Evolutionary conservation across 2,888 invertebrate genomes (phyloP), one percentile per base, ranked within the genome.

Genomic region (Muschampia plurimacula): DNA sequence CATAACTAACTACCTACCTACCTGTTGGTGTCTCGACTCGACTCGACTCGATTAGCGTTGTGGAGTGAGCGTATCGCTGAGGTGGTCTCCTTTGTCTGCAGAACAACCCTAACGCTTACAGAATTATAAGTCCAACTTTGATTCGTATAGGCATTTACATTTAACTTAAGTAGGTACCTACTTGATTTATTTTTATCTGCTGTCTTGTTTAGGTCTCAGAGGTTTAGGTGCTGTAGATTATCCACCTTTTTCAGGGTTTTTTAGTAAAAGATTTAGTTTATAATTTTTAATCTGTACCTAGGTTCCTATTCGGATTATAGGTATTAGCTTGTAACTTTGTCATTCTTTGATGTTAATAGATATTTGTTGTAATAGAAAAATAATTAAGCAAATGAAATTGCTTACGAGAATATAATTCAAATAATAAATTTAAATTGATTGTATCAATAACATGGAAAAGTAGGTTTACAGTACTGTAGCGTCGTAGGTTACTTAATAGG

Each of bases 81-180:
- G 74, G 67, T 74, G 72, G 70, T 73, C 65, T 70, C 68, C 77
- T 77, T 75, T 76, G 75, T 77, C 73, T 75, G 69, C 64, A 73
- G 69, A 70, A 55, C 64, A 72, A 72, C 55, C 67, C 67, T 63
- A 44, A 71, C 66, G 65, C 49, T 67, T 55, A 63, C 67, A 67
- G 67, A 67, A 71, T 67, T 71, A 67, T 72, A 72, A 72, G 15
- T 72, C 39, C 46, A 60, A 66, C 55, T 59, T 46, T 59, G 49
- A 46, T 59, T 70, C 65, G 41, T 44, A 49, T 64, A 28, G 41
- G 57, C 55, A 69, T 69, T 69, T 70, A 64, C 55, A 15, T 57
- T 64, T 55, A 22, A 22, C 22, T 22, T 22, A 22, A 22, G 22
- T 22, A 22, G 22, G 22, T 55, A 63, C 63, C 52, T 55, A 63